Evolutionary conservation across 2,797 vertebrate species (phyloP), one percentile per base, ranked within the genome.

Genomic region (Darevskia nairensis): DNA sequence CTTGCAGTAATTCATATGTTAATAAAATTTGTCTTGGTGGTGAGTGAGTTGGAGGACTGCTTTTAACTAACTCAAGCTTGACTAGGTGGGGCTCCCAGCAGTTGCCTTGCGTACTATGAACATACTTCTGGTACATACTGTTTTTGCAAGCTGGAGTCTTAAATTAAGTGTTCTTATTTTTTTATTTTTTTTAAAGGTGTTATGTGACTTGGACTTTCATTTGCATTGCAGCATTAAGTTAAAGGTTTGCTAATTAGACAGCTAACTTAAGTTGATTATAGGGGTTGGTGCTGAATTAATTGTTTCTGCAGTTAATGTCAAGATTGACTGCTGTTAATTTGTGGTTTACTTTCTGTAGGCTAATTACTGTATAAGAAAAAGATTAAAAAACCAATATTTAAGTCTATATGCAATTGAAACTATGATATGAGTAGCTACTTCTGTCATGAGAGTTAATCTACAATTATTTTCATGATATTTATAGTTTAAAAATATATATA

Each of bases 61-160:
- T 95, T 94, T 94, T 92, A 90, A 79, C 80, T 78, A 61, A 41
- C 41, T 88, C 92, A 92, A 91, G n/a, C n/a, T n/a, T n/a, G n/a
- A n/a, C n/a, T n/a, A n/a, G 94, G 92, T 95, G 91, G 94, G 94
- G 91, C 88, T 46, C 89, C 85, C 82, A 89, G 90, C 85, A 85
- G 82, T 91, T 89, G 71, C 80, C 79, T 90, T 85, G 75, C 82
- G 8, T 93, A 87, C 87, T 86, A 35, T 88, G 89, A 88, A 69
- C 72, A 69, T 93, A 59, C 87, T 89, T 94, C 68, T 86, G 88
- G 86, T 90, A 76, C 75, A 75, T 93, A 77, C 92, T 91, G 90
- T 72, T 95, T 88, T 94, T 94, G 86, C 82, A 93, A 94, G 81
- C 89, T 93, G 41, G 29, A 88, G 90, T 68, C 82, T 93, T 82